Evolutionary conservation across 2,888 invertebrate genomes (phyloP).

Genomic region (Rhorus exstirpatorius): DNA sequence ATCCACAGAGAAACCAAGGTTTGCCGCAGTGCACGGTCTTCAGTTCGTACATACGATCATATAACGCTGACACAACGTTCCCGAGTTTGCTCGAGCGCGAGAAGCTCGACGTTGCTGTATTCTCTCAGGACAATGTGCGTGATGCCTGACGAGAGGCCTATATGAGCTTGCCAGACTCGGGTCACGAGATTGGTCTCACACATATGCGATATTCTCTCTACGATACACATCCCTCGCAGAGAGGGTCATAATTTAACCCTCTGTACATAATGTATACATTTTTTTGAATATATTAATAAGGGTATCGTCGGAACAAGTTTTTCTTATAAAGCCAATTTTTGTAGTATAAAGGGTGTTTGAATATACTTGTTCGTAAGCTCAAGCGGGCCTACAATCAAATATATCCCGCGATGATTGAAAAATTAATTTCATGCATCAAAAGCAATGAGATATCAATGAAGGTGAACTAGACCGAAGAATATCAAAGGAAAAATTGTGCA

Average conservation of each 20-base stretch:
- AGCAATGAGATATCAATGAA: too few relatives aligned
- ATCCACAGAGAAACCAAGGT: constrained; percentile 9
- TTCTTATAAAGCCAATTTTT: neutral
- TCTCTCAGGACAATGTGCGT: constrained; percentile 58
- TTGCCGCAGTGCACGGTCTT: constrained; percentile 17
- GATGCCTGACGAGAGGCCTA: constrained; percentile 57
- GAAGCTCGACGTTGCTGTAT: constrained; percentile 64
- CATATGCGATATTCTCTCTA: neutral
- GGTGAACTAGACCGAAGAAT: too few relatives aligned
- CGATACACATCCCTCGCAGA: neutral
- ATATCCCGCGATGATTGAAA: too few relatives aligned
- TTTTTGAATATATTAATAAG: too few relatives aligned
- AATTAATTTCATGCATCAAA: too few relatives aligned
- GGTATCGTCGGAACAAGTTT: neutral
- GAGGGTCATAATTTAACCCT: constrained; percentile 7
- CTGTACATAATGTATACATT: neutral
- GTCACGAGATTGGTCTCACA: constrained; percentile 51
- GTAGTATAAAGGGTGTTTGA: too few relatives aligned
- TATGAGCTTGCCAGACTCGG: constrained; percentile 43
- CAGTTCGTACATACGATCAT: constrained; percentile 5
- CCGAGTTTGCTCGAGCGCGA: constrained; percentile 71
- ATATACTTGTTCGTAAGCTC: too few relatives aligned
- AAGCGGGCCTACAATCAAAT: too few relatives aligned
- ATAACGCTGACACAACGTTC: constrained; percentile 57
- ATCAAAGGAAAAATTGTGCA: too few relatives aligned